phyloP scores from a whole-genome alignment of 2,113 vertebrate species.

The Galeopterus variegatus region DNA sequence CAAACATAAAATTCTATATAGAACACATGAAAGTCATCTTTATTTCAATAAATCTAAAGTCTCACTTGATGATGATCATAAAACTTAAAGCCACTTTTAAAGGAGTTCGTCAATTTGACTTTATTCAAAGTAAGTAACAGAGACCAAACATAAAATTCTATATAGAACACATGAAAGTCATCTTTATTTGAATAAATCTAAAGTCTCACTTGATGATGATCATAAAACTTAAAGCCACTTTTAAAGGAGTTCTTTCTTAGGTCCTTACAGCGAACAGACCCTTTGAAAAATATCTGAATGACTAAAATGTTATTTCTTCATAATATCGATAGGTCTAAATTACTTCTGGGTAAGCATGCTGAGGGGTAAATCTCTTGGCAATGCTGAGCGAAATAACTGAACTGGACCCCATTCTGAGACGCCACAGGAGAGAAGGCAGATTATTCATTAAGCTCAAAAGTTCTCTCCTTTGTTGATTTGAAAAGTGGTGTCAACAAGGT shows the following conservation, averaged over 20 bases:
- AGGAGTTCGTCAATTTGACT: constrained; percentile 22
- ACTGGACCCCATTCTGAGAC: background rate
- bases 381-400: background rate
- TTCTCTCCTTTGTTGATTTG: constrained; percentile 12
- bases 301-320: constrained; percentile 25
- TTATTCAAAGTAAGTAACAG: constrained; percentile 13
- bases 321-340: background rate
- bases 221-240: constrained; percentile 37
- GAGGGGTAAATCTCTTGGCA: background rate
- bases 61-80: constrained; percentile 5
- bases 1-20: background rate
- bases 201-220: background rate
- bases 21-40: constrained; percentile 59
- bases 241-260: background rate
- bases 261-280: constrained; percentile 9
- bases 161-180: constrained; percentile 41
- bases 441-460: background rate
- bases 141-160: constrained; percentile 5
- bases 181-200: constrained; percentile 52
- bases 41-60: constrained; percentile 26
- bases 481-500: background rate
- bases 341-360: background rate
- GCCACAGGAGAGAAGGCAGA: background rate
- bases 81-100: constrained; percentile 50
- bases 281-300: background rate